These are phyloP conservation scores for Watersipora subatra DNA, from an alignment of 1,140 invertebrate genomes.

Conservation along the genomic window DNA sequence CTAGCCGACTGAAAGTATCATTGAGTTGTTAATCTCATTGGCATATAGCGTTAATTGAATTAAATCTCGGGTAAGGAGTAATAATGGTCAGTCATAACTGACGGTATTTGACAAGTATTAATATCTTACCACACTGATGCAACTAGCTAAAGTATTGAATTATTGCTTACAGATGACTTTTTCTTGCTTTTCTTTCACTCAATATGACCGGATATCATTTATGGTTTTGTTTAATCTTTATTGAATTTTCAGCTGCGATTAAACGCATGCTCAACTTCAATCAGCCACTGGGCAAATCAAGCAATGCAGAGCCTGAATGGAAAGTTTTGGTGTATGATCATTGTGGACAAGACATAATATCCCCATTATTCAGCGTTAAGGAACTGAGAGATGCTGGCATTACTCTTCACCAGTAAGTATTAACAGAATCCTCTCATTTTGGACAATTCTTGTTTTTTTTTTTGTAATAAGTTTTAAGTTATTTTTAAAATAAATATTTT, in stretches of 20 bases:
- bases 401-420: constrained; percentile 84
- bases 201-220: not conserved
- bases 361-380: constrained; percentile 85
- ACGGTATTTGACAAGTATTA: too few relatives aligned
- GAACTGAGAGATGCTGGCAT: constrained; percentile 89
- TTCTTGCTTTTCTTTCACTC: not conserved
- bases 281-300: constrained; percentile 56
- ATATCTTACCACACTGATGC: too few relatives aligned
- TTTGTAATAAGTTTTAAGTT: too few relatives aligned
- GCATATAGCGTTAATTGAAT: too few relatives aligned
- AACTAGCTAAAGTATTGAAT: not conserved
- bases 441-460: constrained; percentile 7
- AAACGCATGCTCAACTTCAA: constrained; percentile 91
- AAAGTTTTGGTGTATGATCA: constrained; percentile 92
- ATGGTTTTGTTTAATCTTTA: not conserved
- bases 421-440: too few relatives aligned
- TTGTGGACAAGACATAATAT: constrained; percentile 93
- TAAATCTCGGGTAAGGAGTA: too few relatives aligned
- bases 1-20: too few relatives aligned
- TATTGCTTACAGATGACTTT: not conserved
- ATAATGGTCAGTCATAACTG: too few relatives aligned
- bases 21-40: too few relatives aligned
- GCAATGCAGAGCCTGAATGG: constrained; percentile 73
- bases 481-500: not conserved
- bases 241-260: constrained; percentile 54